A percentile compares a stretch with the other conserved stretches of the same genome.
These are phyloP conservation scores for Balanococcus diminutus DNA, from an alignment of 2,888 invertebrate species.

Conservation along the genomic window DNA sequence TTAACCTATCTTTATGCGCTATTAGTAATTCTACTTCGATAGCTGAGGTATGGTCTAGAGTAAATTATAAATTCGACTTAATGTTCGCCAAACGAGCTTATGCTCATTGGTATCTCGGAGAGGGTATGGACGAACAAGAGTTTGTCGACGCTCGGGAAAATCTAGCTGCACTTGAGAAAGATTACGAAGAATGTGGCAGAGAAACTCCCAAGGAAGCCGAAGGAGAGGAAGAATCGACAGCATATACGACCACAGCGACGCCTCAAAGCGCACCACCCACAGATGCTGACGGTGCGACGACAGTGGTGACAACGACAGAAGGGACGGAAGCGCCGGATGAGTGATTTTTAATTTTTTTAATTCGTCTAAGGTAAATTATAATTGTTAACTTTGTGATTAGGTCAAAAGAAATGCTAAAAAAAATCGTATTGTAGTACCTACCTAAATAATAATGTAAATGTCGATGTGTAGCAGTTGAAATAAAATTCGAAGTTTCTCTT, in stretches of 20 bases:
- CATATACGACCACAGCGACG: conserved; percentile 33
- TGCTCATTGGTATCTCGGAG: conserved; percentile 49
- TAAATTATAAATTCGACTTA: conserved; percentile 49
- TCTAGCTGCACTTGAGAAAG: conserved; percentile 41
- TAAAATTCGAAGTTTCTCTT: neutral
- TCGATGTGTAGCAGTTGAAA: neutral
- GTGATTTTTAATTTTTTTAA: neutral
- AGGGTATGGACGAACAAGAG: conserved; percentile 51
- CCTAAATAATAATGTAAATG: neutral
- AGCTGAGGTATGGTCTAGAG: conserved; percentile 50
- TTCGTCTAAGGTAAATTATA: neutral
- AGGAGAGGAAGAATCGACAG: conserved; percentile 49
- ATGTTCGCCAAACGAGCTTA: conserved; percentile 51
- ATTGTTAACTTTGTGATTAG: neutral
- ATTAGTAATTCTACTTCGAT: conserved; percentile 49
- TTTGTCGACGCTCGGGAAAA: conserved; percentile 46
- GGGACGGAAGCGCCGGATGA: neutral
- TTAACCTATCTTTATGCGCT: conserved; percentile 45
- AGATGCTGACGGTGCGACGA: neutral
- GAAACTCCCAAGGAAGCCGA: conserved; percentile 36
- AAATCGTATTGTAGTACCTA: neutral
- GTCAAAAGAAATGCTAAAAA: neutral
- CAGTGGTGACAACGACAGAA: neutral
- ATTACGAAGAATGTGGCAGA: conserved; percentile 50
- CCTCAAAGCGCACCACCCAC: neutral